A percentile compares a stretch with the other conserved stretches of the same genome.
These are phyloP conservation scores for Torymus aiolomorphi DNA, from an alignment of 2,888 invertebrate species.

Conservation along the genomic window DNA sequence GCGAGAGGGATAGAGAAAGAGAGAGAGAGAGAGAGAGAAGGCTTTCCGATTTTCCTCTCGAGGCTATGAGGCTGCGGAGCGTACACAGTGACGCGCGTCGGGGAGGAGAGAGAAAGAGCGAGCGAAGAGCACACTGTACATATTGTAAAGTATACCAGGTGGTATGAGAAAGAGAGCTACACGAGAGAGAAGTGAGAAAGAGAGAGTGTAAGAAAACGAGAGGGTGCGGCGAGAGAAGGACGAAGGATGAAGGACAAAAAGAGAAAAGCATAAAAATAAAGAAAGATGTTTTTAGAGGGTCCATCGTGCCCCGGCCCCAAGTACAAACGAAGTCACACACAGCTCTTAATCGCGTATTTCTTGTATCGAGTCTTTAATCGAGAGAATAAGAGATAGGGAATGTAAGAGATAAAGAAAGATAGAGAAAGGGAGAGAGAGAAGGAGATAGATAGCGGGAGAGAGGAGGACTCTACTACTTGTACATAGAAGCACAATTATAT, in stretches of 20 bases:
- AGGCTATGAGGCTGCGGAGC: too few relatives aligned
- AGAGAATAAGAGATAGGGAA: background rate
- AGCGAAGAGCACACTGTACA: conserved; percentile 30
- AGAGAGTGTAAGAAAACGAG: background rate
- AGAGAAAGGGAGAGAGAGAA: too few relatives aligned
- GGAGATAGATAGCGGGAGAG: too few relatives aligned
- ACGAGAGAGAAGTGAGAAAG: background rate
- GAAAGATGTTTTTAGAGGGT: conserved; percentile 70
- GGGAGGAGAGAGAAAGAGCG: conserved; percentile 3
- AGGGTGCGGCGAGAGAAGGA: background rate
- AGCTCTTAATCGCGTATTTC: conserved; percentile 66
- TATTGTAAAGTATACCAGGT: conserved; percentile 49
- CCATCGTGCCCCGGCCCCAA: conserved; percentile 74
- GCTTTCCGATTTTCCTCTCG: too few relatives aligned
- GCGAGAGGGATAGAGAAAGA: too few relatives aligned
- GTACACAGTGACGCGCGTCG: background rate
- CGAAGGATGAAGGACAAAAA: conserved; percentile 1
- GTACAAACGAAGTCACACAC: conserved; percentile 73
- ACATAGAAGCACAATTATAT: conserved; percentile 66
- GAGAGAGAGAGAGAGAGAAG: too few relatives aligned
- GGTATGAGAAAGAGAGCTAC: background rate
- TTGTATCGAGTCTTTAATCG: conserved; percentile 71
- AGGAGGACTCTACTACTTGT: conserved; percentile 57
- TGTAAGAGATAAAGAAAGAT: too few relatives aligned
- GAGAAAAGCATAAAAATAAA: conserved; percentile 65